Base-by-base conservation (phyloP, 1,140 invertebrate species). In the Ips typographus region DNA sequence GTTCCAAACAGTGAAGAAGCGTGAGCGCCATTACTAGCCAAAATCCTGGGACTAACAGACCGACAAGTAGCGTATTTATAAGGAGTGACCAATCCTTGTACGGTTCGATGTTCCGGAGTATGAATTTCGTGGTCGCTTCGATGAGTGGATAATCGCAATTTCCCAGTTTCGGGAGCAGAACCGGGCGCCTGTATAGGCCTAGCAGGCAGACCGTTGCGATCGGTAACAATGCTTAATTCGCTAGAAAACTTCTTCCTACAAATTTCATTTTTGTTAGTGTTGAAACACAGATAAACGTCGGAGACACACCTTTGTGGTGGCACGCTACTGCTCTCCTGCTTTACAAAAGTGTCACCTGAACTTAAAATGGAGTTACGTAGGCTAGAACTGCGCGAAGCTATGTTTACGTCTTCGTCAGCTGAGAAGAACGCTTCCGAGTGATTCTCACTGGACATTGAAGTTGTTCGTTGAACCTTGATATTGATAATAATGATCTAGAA, bases 351-450 rank as follows among this genome's bases (percentile, higher is more conserved):
- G 1, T 80, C 78, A 8, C 82, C 82, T 4, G 83, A 79, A 57
- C 83, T 79, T n/a, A 86, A 70, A 68, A 85, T 81, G 2, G 88
- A 89, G 78, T 89, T 86, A 62, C 87, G 83, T 49, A 89, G 81
- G 72, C 87, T 89, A 0, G 87, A 89, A 4, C 85, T 87, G 38
- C 87, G 74, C 39, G 84, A 79, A 56, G 82, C 85, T 81, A 89
- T 81, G 85, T 84, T 85, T 2, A 84, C 86, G 75, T 94, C 92
- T 80, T 96, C 94, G 78, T 95, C 93, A 0, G 94, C 94, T 0
- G 93, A 95, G 76, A 94, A 95, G 82, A 94, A 96, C 39, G 91
- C 89, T 80, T 95, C 94, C 0, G 92, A 94, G 74, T 93, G 92
- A 81, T 94, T 94, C 80, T 94, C 93, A 67, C 91, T 94, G 1